phyloP scores from a whole-genome alignment of 2,888 invertebrate species.

The Epinotia brunnichana region DNA sequence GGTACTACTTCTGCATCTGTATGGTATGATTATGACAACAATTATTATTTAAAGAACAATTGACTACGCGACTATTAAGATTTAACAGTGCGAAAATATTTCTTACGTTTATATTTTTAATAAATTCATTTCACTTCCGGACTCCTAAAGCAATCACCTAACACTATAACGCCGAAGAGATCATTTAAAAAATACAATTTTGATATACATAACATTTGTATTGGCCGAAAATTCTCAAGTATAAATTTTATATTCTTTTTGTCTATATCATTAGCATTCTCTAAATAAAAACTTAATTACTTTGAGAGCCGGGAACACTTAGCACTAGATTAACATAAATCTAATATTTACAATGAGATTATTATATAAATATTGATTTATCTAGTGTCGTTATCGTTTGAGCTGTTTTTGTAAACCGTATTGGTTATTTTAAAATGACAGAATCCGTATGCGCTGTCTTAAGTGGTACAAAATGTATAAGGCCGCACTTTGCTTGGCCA shows the following conservation, averaged over 20 bases:
- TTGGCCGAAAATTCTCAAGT: constrained; percentile 78
- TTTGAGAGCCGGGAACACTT: constrained; percentile 83
- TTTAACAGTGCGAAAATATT: constrained; percentile 83
- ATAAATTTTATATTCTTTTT: constrained; percentile 70
- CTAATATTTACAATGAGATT: constrained; percentile 83
- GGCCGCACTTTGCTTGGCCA: constrained; percentile 49
- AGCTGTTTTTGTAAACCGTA: constrained; percentile 72
- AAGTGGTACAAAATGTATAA: constrained; percentile 51
- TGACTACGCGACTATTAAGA: constrained; percentile 70
- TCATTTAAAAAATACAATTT: constrained; percentile 83
- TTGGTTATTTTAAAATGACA: constrained; percentile 53
- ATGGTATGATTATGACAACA: constrained; percentile 61
- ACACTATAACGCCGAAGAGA: constrained; percentile 79
- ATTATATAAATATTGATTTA: constrained; percentile 77
- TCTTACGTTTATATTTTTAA: constrained; percentile 78
- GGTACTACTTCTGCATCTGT: constrained; percentile 61
- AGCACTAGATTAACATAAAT: constrained; percentile 69
- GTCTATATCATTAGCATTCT: constrained; percentile 67
- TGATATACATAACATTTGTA: constrained; percentile 79
- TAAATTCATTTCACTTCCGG: constrained; percentile 82
- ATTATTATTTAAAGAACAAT: constrained; percentile 61
- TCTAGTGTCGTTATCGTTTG: constrained; percentile 81
- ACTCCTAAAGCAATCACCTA: constrained; percentile 83
- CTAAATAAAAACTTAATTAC: constrained; percentile 80
- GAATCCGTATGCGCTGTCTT: constrained; percentile 56